Evolutionary conservation across 37 sponge, comb jelly and placozoan species (phyloP).

Genomic region (Chondrilla cf. caribensis): DNA sequence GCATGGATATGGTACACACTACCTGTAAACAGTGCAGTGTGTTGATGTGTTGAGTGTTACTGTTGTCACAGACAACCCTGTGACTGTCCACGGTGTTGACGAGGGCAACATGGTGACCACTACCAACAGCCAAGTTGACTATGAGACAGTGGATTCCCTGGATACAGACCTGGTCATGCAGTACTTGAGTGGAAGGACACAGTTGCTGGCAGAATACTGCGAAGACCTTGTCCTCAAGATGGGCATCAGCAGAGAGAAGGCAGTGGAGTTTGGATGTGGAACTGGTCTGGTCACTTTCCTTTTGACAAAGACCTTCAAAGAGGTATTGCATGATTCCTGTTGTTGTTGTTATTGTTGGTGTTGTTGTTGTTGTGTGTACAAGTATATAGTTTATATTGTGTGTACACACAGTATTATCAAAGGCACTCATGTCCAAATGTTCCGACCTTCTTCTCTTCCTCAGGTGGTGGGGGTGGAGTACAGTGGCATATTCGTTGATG

Average conservation of each 20-base stretch:
- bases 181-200: neutral
- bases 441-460: too few species aligned
- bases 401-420: too few species aligned
- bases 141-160: slow-evolving; percentile 31
- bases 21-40: too few species aligned
- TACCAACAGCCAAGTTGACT: slow-evolving; percentile 53
- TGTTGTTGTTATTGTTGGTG: too few species aligned
- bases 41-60: neutral
- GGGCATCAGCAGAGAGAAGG: slow-evolving; percentile 2
- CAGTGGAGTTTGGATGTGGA: slow-evolving; percentile 71
- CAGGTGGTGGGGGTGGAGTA: slow-evolving; percentile 85
- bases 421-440: too few species aligned
- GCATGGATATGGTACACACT: neutral
- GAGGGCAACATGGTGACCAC: neutral
- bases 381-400: too few species aligned
- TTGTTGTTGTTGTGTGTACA: too few species aligned
- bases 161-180: slow-evolving; percentile 10
- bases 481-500: slow-evolving; percentile 68
- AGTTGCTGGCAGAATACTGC: neutral
- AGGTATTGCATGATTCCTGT: slow-evolving; percentile 16
- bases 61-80: slow-evolving; percentile 47
- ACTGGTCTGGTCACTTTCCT: slow-evolving; percentile 48
- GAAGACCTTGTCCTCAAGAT: neutral
- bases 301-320: slow-evolving; percentile 45
- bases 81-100: slow-evolving; percentile 29